phyloP scores from a whole-genome alignment of 1,140 invertebrate species.

The Plodia interpunctella region DNA sequence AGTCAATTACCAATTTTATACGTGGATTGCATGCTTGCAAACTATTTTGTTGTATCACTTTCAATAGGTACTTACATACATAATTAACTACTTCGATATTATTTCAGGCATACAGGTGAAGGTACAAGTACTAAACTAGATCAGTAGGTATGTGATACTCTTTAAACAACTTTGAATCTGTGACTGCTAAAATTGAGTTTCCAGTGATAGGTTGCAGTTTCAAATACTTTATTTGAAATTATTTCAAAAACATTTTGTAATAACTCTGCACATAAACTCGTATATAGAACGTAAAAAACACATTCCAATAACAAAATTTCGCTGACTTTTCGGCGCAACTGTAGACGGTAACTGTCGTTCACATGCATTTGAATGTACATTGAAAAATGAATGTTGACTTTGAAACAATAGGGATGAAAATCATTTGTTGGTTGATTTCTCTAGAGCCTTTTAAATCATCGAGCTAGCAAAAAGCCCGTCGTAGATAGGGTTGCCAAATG shows the following conservation, averaged over 20 bases:
- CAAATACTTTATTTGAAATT: too few relatives aligned
- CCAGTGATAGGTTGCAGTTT: too few relatives aligned
- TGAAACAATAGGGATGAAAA: constrained; percentile 16
- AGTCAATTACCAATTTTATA: too few relatives aligned
- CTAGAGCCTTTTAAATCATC: constrained; percentile 19
- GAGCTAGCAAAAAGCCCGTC: constrained; percentile 22
- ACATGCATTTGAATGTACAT: constrained; percentile 13
- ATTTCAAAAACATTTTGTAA: constrained; percentile 27
- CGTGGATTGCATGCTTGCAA: too few relatives aligned
- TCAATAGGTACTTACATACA: too few relatives aligned
- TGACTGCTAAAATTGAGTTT: too few relatives aligned
- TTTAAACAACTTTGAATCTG: too few relatives aligned
- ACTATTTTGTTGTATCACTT: too few relatives aligned
- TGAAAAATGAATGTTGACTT: constrained; percentile 22
- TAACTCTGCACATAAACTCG: constrained; percentile 15
- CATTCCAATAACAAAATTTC: constrained; percentile 1
- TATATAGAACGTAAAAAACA: not conserved
- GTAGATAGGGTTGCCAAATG: not conserved
- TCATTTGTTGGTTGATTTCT: constrained; percentile 16
- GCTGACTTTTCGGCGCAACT: not conserved
- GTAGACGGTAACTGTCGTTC: constrained; percentile 44
- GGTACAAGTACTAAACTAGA: too few relatives aligned
- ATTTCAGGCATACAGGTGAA: too few relatives aligned
- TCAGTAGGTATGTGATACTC: too few relatives aligned
- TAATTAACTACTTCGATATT: too few relatives aligned